Evolutionary conservation across 2,113 vertebrate species (phyloP), one percentile per base, ranked within the genome.

Genomic region (Limnothrissa miodon): DNA sequence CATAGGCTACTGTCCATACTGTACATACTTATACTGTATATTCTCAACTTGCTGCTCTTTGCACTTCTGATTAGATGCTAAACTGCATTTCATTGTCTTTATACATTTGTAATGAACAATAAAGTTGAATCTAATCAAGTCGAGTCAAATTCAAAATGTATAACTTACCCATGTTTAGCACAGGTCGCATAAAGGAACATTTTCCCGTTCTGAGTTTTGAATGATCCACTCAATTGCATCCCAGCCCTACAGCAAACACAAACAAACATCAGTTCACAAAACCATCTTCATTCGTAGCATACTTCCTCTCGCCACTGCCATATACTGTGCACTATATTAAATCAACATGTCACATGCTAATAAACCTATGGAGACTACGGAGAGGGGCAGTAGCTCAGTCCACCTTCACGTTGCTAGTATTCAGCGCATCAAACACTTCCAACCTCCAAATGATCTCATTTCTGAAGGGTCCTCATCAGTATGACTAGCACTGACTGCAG

Each of bases 221-320:
- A 99, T 99, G 93, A 99, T 97, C 98, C 98, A 99, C 91, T 99
- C 98, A 91, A 99, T 98, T 88, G 98, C 98, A 91, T 98, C 98
- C 98, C 98, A 99, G 84, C 98, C 98, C 97, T 99, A 91, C 87
- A 95, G 92, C 62, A 81, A 80, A 78, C 17, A 83, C 45, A 79
- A 59, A 39, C 19, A 39, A 62, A 0, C 29, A 74, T 53, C 5
- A 78, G n/a, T 2, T 8, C 0, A 74, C 1, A 33, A 0, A 23
- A 81, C 4, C 29, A 45, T 13, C 79, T 46, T 83, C 17, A 13
- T 17, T 66, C 39, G 56, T 45, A 15, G 25, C n/a, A 11, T 11
- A 1, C 9, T n/a, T 25, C n/a, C n/a, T 25, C 4, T 25, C n/a
- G 19, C 21, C 17, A 53, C 19, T 17, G 17, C 48, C 5, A 53